Evolutionary conservation across 2,797 vertebrate genomes (phyloP), one percentile per base, ranked within the genome.

Genomic region (Nyctalus aviator): DNA sequence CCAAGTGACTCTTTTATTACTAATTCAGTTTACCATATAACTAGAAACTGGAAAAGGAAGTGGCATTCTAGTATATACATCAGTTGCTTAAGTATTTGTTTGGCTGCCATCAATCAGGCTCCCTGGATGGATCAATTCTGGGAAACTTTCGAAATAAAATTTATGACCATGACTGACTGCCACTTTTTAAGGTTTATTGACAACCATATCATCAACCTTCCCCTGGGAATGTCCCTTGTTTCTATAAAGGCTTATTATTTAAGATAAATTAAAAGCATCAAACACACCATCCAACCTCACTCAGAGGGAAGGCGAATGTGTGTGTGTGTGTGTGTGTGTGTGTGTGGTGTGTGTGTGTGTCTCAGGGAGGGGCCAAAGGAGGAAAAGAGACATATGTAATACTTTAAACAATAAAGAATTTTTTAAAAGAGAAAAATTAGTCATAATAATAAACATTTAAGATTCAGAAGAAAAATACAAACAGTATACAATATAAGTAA

Each of bases 391-490:
- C 25, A 27, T 59, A 27, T 59, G 57, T 59, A 59, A 59, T 27
- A 27, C 57, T 59, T 59, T 59, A 59, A 59, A 59, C 4, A 13
- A 59, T 59, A 59, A 59, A 59, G 4, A 27, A 81, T 41, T 69
- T 86, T 27, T 95, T 91, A 88, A 92, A 41, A 91, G 57, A 92
- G 46, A 92, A 41, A 94, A 75, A 76, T 83, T 94, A 92, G 18
- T 66, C 71, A 93, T 68, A 44, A 44, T 44, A 44, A 64, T 68
- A 91, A 72, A 6, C 83, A 82, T 76, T 92, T 83, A 86, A 84
- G 71, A 76, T 72, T 91, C 62, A 44, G n/a, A 62, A 85, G 81
- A 37, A 71, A 92, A 84, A 92, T 68, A 76, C 6, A 25, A 77
- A 44, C 5, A 68, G 78, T 46, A 90, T 46, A 81, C 25, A 44